Evolutionary conservation across 2,797 vertebrate species (phyloP), one percentile per base, ranked within the genome.

Genomic region (Helarctos malayanus): DNA sequence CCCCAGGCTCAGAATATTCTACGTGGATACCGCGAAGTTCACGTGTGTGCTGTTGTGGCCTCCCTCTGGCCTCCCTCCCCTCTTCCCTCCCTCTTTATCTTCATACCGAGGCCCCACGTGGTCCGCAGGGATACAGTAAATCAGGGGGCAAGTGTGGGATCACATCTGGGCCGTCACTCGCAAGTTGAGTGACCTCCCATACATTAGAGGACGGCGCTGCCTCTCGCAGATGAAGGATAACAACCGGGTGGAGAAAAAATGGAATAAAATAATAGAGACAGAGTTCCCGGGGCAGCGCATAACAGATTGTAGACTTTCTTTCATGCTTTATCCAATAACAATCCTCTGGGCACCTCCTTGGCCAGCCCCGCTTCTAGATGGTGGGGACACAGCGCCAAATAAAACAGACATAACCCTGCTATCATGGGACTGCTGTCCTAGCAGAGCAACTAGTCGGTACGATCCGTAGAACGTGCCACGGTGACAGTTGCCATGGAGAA

Each of bases 391-490:
- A 7, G 52, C 19, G 29, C 38, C 19, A 5, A 82, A 65, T 76
- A 9, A 59, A 76, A 57, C 10, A 68, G n/a, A 41, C 18, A 45
- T 47, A 81, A 10, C 18, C 23, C 18, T 35, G 29, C 65, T 85
- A 3, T 45, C 21, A 1, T 29, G 15, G 79, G 49, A 79, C 56
- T 4, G 7, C 52, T 65, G 23, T 68, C 19, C 79, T 32, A 25
- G 18, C 6, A 41, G 85, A 12, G 75, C 25, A 21, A 63, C 10
- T 16, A 9, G 1, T 23, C 27, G 71, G 11, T 56, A 13, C 0
- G 2, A 12, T 8, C 29, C 2, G 9, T 12, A 73, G 56, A 68
- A 3, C 16, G 19, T 45, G 47, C 45, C 29, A 45, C 0, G 0
- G 16, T 5, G 21, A 61, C 15, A 13, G 54, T 10, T 11, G 19